Percentiles rank a stretch among this genome's conserved stretches.
Conservation (phyloP, 2,113 vertebrate genomes). For the Siniperca chuatsi region DNA sequence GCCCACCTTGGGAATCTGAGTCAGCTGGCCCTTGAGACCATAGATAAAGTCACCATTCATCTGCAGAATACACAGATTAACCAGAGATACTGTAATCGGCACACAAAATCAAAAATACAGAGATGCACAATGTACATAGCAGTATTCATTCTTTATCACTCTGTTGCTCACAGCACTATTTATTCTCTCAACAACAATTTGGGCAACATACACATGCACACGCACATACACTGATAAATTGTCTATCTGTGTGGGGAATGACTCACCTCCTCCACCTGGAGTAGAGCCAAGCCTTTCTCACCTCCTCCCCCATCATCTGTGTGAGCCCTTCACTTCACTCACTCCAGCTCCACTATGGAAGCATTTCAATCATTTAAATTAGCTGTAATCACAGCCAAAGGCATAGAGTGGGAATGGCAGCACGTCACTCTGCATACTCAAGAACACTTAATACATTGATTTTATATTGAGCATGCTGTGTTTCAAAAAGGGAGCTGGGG, state of each 20-base stretch:
- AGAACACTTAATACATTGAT: constrained; percentile 79
- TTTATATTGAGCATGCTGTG: constrained; percentile 72
- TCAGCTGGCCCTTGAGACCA: constrained; percentile 35
- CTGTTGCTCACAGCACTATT: constrained; percentile 41
- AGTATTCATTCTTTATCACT: constrained; percentile 40
- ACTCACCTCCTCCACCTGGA: constrained; percentile 82
- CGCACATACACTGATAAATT: constrained; percentile 50
- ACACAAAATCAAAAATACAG: constrained; percentile 25
- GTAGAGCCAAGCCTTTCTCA: constrained; percentile 76
- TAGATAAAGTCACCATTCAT: constrained; percentile 25
- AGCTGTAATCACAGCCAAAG: constrained; percentile 80
- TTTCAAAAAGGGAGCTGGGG: constrained; percentile 56
- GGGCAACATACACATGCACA: constrained; percentile 37
- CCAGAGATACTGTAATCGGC: constrained; percentile 4
- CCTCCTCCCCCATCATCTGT: constrained; percentile 78
- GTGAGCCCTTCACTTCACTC: constrained; percentile 79
- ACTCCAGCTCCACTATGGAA: constrained; percentile 75
- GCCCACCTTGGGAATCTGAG: constrained; percentile 31
- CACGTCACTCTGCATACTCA: constrained; percentile 74
- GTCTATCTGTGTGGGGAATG: constrained; percentile 72
- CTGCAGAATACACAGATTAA: constrained; percentile 41
- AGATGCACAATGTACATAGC: constrained; percentile 33
- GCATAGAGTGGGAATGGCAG: constrained; percentile 74
- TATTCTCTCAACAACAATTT: constrained; percentile 58
- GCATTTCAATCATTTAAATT: constrained; percentile 83